Evolutionary conservation across 2,113 vertebrate genomes (phyloP).

Genomic region (Eublepharis macularius): DNA sequence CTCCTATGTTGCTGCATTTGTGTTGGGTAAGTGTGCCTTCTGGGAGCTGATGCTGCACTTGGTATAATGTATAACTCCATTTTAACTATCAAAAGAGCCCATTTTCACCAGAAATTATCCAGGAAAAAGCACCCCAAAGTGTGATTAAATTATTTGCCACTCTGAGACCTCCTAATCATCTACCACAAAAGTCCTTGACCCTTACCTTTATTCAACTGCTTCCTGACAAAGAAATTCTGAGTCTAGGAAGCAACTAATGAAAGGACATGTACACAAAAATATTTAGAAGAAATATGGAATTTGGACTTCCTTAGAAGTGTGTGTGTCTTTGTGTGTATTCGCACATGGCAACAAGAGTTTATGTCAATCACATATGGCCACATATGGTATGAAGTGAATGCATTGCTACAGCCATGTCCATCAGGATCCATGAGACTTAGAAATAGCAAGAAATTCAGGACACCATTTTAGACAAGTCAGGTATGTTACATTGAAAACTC

Average conservation of each 20-base stretch:
- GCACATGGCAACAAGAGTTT: not conserved
- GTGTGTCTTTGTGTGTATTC: not conserved
- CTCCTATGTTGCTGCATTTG: not conserved
- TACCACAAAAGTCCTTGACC: not conserved
- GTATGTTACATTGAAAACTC: conserved; percentile 7
- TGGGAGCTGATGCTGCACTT: not conserved
- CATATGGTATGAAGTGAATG: not conserved
- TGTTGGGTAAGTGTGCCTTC: not conserved
- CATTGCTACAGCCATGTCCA: conserved; percentile 5
- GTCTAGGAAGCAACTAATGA: not conserved
- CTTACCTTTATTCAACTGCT: not conserved
- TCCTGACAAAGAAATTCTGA: not conserved
- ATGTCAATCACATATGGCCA: not conserved
- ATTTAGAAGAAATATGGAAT: not conserved
- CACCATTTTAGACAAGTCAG: conserved; percentile 15
- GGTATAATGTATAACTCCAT: not conserved
- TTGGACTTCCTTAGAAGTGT: not conserved
- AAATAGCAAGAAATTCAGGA: not conserved
- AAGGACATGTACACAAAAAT: not conserved
- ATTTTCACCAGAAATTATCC: not conserved
- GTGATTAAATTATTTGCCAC: not conserved
- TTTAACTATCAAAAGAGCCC: not conserved
- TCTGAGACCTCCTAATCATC: not conserved
- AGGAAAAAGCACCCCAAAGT: not conserved
- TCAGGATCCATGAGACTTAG: not conserved